These are phyloP conservation scores for Pogonomyrmex californicus DNA, from an alignment of 1,140 invertebrate species.

Conservation along the genomic window DNA sequence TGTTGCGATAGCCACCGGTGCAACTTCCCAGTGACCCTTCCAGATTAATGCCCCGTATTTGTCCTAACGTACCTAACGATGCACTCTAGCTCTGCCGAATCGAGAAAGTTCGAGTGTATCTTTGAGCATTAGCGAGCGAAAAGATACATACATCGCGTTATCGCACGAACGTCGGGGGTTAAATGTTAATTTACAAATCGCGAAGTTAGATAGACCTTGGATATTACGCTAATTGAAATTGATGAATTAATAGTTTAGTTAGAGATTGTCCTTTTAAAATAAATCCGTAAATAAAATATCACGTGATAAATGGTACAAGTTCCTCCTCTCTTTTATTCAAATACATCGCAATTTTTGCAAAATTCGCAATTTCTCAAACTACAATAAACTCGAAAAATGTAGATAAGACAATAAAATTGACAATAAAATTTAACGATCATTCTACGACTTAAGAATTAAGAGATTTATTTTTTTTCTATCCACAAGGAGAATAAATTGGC, in stretches of 20 bases:
- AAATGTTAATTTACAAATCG: slow-evolving; percentile 26
- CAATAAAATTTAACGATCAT: no score
- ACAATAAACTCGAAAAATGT: background rate
- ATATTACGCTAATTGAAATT: no score
- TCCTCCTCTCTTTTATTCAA: no score
- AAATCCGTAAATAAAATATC: no score
- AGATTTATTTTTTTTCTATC: background rate
- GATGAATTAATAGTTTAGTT: no score
- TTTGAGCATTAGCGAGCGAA: slow-evolving; percentile 17
- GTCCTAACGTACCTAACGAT: slow-evolving; percentile 50
- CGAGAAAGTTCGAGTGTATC: slow-evolving; percentile 47
- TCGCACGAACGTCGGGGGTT: background rate
- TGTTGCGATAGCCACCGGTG: slow-evolving; percentile 70
- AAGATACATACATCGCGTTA: slow-evolving; percentile 8
- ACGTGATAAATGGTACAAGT: no score
- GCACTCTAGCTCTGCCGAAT: slow-evolving; percentile 44
- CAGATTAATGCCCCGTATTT: slow-evolving; percentile 58
- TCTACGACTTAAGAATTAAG: background rate
- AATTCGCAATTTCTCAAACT: background rate
- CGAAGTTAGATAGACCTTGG: background rate
- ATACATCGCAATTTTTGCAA: background rate
- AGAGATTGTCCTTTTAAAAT: no score
- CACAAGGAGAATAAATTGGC: background rate
- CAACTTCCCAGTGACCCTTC: slow-evolving; percentile 46
- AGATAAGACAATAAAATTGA: background rate